Conservation (phyloP, 2,888 invertebrate genomes). For the Sussaba pulchella region DNA sequence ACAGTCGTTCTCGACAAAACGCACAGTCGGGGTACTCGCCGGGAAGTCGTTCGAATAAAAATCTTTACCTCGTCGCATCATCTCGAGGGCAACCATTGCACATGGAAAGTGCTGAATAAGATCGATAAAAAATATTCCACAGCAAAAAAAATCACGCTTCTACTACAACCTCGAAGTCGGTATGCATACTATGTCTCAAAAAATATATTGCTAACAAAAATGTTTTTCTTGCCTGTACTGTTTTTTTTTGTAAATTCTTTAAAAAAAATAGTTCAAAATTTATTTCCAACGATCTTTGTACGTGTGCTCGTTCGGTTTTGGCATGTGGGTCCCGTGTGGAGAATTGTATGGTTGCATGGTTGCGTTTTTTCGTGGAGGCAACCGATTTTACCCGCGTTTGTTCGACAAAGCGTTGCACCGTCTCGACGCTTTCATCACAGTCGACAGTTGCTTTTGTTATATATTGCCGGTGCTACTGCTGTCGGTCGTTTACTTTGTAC, state of each 20-base stretch:
- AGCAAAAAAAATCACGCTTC: too few species aligned
- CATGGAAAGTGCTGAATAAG: too few species aligned
- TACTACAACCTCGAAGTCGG: too few species aligned
- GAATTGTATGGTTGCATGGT: not conserved
- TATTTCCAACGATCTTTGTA: not conserved
- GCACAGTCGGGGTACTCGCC: not conserved
- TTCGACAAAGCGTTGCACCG: constrained; percentile 23
- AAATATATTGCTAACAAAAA: too few species aligned
- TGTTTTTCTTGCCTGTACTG: too few species aligned
- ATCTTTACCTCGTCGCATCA: too few species aligned
- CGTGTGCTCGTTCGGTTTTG: not conserved
- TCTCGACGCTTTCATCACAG: constrained; percentile 33
- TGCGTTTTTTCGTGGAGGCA: constrained; percentile 14
- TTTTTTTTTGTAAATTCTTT: too few species aligned
- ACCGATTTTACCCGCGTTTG: constrained; percentile 24
- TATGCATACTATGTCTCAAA: too few species aligned
- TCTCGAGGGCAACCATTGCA: too few species aligned
- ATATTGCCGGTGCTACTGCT: constrained; percentile 16
- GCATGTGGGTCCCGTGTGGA: not conserved
- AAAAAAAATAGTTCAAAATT: too few species aligned
- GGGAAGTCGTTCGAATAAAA: constrained; percentile 10
- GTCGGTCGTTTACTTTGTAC: constrained; percentile 34
- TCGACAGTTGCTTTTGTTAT: constrained; percentile 32
- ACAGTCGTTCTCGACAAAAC: not conserved
- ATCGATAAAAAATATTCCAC: too few species aligned